These are phyloP conservation scores for Garrulus glandarius DNA, from an alignment of 2,797 vertebrate species.

Conservation along the genomic window DNA sequence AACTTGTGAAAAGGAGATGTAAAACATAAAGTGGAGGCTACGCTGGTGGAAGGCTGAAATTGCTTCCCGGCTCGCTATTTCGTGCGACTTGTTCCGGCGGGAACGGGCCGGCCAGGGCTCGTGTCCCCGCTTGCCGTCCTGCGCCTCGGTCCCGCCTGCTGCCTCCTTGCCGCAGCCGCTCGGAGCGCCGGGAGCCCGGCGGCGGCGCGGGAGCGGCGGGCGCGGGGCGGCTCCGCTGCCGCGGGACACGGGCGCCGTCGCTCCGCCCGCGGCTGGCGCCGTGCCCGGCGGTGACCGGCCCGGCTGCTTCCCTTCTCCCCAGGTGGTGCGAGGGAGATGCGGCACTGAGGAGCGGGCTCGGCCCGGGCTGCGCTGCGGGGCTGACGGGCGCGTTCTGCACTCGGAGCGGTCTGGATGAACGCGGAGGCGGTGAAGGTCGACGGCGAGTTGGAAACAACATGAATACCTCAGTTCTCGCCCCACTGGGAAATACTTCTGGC, in stretches of 20 bases:
- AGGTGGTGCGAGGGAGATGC: conserved; percentile 54
- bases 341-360: background rate
- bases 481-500: conserved; percentile 65
- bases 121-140: rapidly evolving
- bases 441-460: conserved; percentile 27
- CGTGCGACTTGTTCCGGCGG: background rate
- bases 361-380: background rate
- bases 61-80: background rate
- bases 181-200: background rate
- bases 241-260: background rate
- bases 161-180: background rate
- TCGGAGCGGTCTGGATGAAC: background rate
- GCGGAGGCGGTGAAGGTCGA: background rate
- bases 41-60: background rate
- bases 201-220: background rate
- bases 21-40: background rate
- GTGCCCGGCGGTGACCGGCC: background rate
- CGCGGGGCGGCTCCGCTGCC: background rate
- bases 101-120: background rate
- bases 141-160: background rate
- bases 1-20: background rate
- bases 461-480: conserved; percentile 64
- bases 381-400: background rate
- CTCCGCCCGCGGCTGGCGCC: background rate
- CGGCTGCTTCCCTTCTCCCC: conserved; percentile 29